These are phyloP conservation scores for Tribolium castaneum DNA, from an alignment of 1,140 invertebrate species.

Conservation along the genomic window DNA sequence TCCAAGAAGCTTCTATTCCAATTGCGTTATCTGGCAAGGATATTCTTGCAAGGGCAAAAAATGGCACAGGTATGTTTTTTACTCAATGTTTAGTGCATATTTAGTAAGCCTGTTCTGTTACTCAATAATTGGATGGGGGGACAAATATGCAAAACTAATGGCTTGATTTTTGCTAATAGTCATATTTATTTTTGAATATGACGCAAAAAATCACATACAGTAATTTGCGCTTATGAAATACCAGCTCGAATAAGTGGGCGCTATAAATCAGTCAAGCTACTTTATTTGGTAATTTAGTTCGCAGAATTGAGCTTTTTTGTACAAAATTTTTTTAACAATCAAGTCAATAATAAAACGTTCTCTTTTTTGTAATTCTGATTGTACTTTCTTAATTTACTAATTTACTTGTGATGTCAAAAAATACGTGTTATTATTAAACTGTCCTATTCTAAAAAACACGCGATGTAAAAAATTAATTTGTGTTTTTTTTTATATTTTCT, in stretches of 20 bases:
- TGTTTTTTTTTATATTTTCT: too few species aligned
- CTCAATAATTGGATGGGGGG: slow-evolving; percentile 47
- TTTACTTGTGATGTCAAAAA: too few species aligned
- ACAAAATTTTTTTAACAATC: too few species aligned
- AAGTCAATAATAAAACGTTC: too few species aligned
- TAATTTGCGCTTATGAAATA: neutral
- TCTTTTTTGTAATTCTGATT: too few species aligned
- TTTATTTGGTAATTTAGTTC: neutral
- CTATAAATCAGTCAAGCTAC: neutral
- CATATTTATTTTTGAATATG: slow-evolving; percentile 24
- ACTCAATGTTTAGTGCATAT: slow-evolving; percentile 25
- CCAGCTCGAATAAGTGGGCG: too few species aligned
- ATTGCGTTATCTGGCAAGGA: slow-evolving; percentile 98
- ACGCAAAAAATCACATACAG: slow-evolving; percentile 28
- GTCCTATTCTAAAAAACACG: too few species aligned
- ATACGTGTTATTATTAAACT: too few species aligned
- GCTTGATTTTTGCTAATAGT: slow-evolving; percentile 37
- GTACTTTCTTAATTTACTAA: too few species aligned
- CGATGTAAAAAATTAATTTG: too few species aligned
- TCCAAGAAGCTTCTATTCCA: slow-evolving; percentile 99
- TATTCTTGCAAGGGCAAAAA: slow-evolving; percentile 98
- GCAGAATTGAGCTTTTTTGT: too few species aligned
- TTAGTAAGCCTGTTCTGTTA: slow-evolving; percentile 45
- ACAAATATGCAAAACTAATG: slow-evolving; percentile 53
- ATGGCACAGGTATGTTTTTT: slow-evolving; percentile 83